Evolutionary conservation across 2,888 invertebrate species (phyloP), one percentile per base, ranked within the genome.

Genomic region (Poecilus cupreus): DNA sequence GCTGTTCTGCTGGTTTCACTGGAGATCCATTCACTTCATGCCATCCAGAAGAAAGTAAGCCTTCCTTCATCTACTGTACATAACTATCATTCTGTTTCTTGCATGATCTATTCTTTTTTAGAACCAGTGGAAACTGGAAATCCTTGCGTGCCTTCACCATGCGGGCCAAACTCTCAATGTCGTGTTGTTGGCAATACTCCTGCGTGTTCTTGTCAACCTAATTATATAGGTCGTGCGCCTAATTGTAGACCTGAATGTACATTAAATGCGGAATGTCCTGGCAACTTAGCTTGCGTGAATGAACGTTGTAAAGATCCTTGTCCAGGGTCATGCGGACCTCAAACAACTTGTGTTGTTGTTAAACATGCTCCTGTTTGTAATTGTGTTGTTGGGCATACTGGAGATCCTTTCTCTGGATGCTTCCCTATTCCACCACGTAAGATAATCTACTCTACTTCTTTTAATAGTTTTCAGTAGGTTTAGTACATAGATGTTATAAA

Each of bases 11-110:
- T 84, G 94, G 94, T 84, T 95, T 92, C 87, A 94, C 94, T 46
- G 96, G 96, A 82, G 95, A 96, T 93, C 96, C 96, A 57, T 95
- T 95, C 87, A 91, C 92, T 83, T 90, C 91, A 88, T 96, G 95
- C 89, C 89, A 89, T 83, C 92, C 90, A 85, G 91, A 93, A 90
- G 91, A 92, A 89, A 90, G 94, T 94, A 91, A 92, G 92, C 83
- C 70, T 83, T 1, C 68, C 82, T 0, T 51, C 82, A 11, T 64
- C 83, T 81, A 83, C 18, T 80, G 26, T 51, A 26, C 37, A 57
- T 80, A 5, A 43, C 43, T 78, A 37, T 57, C 43, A 60, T 74
- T 60, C 26, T 80, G 13, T 82, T 82, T 82, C 70, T 76, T 81
- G 80, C 84, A 83, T 83, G 64, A 8, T 37, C 18, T 68, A 37